phyloP scores from a whole-genome alignment of 2,797 vertebrate genomes.

The Enteromius fasciolatus region DNA sequence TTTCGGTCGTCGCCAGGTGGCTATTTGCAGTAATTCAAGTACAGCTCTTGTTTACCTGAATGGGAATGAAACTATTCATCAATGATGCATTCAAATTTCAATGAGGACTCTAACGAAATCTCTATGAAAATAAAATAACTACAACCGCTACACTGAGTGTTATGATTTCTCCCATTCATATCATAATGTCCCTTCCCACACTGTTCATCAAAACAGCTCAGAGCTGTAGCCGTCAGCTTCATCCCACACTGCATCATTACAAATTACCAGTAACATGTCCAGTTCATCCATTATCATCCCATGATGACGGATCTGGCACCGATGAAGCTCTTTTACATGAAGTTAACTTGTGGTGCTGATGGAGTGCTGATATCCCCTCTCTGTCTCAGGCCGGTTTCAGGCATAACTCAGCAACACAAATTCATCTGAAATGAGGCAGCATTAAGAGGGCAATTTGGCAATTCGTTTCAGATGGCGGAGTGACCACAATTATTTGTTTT shows the following conservation, averaged over 20 bases:
- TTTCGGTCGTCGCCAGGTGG: neutral
- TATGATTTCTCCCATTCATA: neutral
- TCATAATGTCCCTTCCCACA: neutral
- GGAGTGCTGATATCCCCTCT: conserved; percentile 35
- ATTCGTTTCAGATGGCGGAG: conserved; percentile 47
- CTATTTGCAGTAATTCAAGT: neutral
- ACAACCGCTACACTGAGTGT: neutral
- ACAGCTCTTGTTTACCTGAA: conserved; percentile 1
- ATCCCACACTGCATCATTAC: conserved; percentile 8
- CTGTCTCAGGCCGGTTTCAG: conserved; percentile 14
- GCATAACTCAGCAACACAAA: conserved; percentile 48
- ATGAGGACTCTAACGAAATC: neutral
- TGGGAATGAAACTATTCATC: neutral
- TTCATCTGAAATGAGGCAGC: conserved; percentile 33
- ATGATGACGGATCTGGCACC: neutral
- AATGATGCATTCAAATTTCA: neutral
- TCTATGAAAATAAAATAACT: neutral
- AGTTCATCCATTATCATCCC: conserved; percentile 24
- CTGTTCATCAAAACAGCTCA: conserved; percentile 4
- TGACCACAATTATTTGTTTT: conserved; percentile 52
- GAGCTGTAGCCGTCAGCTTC: conserved; percentile 8
- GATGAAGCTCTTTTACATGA: conserved; percentile 18
- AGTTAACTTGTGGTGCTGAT: conserved; percentile 31
- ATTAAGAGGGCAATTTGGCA: conserved; percentile 47
- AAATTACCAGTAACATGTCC: conserved; percentile 15